phyloP scores from a whole-genome alignment of 2,113 vertebrate genomes.

The Muntiacus reevesi region DNA sequence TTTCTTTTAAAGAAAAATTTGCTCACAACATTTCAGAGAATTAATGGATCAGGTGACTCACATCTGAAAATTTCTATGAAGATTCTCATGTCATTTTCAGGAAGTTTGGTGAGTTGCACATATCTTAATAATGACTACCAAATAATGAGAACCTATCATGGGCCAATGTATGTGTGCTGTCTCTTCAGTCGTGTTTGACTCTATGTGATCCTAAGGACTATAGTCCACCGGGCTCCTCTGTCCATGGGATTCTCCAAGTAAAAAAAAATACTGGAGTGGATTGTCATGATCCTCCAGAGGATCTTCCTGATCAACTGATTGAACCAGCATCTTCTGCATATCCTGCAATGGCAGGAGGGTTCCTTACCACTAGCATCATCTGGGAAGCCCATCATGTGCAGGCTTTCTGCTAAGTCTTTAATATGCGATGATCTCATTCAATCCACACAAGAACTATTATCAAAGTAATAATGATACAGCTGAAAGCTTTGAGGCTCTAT shows the following conservation, averaged over 20 bases:
- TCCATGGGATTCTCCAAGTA: background rate
- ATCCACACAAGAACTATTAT: background rate
- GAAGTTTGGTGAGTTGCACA: background rate
- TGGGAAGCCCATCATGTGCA: background rate
- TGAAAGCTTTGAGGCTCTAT: background rate
- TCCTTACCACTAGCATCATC: background rate
- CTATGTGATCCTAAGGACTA: background rate
- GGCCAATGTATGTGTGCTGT: background rate
- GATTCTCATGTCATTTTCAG: background rate
- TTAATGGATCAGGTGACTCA: background rate
- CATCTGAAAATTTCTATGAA: background rate
- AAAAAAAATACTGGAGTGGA: background rate
- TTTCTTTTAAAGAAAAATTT: background rate
- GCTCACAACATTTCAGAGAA: background rate
- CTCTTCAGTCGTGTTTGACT: background rate
- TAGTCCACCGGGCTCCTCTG: background rate
- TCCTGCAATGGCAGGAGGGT: background rate
- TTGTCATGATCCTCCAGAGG: background rate
- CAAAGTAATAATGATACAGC: background rate
- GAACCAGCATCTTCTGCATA: background rate
- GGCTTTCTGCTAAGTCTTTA: background rate
- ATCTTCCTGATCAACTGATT: background rate
- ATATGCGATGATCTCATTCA: background rate
- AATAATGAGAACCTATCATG: background rate
- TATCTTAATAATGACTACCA: background rate